These are phyloP conservation scores for Drosophila sulfurigaster DNA, from an alignment of 1,140 invertebrate genomes.

Conservation along the genomic window DNA sequence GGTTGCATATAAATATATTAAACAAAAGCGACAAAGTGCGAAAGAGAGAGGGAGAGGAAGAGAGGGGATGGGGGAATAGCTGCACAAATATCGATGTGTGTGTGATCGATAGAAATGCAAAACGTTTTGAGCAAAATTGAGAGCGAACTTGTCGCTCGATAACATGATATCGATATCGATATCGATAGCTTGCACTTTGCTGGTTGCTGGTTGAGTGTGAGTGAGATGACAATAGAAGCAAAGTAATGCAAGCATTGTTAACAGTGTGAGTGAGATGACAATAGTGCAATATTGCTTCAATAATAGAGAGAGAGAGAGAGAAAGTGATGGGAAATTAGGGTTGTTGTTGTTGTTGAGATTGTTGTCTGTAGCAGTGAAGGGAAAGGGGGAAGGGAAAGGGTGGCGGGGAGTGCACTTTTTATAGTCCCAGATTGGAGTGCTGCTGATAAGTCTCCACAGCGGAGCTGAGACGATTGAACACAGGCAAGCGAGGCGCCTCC, in stretches of 20 bases:
- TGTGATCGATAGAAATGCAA: slow-evolving; percentile 20
- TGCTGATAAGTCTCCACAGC: slow-evolving; percentile 86
- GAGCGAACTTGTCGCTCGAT: not conserved
- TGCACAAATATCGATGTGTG: too few relatives aligned
- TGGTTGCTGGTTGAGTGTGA: not conserved
- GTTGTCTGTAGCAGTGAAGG: not conserved
- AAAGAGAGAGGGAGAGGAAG: too few relatives aligned
- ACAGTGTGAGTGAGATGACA: slow-evolving; percentile 3
- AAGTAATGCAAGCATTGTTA: too few relatives aligned
- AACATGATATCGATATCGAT: not conserved
- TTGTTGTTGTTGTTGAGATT: slow-evolving; percentile 6
- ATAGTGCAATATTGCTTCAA: not conserved
- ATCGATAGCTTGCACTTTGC: slow-evolving; percentile 7
- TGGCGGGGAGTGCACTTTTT: slow-evolving; percentile 17
- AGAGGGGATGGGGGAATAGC: not conserved
- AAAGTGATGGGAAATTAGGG: not conserved
- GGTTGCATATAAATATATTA: slow-evolving; percentile 41
- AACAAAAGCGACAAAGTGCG: slow-evolving; percentile 49
- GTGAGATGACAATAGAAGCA: too few relatives aligned
- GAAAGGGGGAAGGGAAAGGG: not conserved
- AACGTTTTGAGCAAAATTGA: not conserved
- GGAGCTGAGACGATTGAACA: slow-evolving; percentile 90
- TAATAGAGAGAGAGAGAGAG: not conserved
- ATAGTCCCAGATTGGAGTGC: slow-evolving; percentile 63
- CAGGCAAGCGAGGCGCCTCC: slow-evolving; percentile 86